Base-by-base conservation (phyloP, 2,888 invertebrate species). In the Drosophila sordidula region DNA sequence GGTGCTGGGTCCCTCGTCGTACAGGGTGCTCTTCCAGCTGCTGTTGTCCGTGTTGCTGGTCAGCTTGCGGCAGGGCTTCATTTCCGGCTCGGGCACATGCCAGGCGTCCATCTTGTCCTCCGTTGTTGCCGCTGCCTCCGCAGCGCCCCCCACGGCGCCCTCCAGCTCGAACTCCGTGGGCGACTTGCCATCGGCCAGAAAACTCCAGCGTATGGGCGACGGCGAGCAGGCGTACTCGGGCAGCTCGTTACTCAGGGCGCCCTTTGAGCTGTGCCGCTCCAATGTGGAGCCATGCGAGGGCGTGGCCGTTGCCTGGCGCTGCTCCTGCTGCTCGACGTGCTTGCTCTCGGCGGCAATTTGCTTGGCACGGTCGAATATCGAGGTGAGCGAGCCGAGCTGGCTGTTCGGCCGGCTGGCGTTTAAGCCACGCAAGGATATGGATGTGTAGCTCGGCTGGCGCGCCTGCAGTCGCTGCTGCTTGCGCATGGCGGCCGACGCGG, bases 181-280 rank as follows among this genome's bases (percentile, higher is more conserved):
- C 0, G 91, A 90, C 36, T 91, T 90, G 42, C 90, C 91, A 58
- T 91, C 92, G 47, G 92, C 91, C 36, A 92, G 71, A 64, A 92
- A 92, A 50, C 92, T 92, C 92, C 92, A 92, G 68, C 92, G 91
- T 39, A 92, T 92, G 49, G 92, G 92, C 32, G 92, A 92, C 4
- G 92, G 92, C 8, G 92, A 92, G 66, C 92, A 92, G 26, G 91
- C 91, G 66, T 92, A 92, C 34, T 92, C 92, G 6, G 92, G 92
- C 59, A 92, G 79, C 50, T 91, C 91, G 63, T 89, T 90, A 75
- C 90, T 89, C 39, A 90, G 70, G 8, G 90, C 86, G 25, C 91
- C 92, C 65, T 92, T 92, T 36, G 91, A 91, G 47, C 89, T 85
- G 59, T 91, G 91, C 3, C 90, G 77, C 72, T 92, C 91, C 64